phyloP scores from a whole-genome alignment of 1,140 invertebrate species.

The Drosophila sulfurigaster region DNA sequence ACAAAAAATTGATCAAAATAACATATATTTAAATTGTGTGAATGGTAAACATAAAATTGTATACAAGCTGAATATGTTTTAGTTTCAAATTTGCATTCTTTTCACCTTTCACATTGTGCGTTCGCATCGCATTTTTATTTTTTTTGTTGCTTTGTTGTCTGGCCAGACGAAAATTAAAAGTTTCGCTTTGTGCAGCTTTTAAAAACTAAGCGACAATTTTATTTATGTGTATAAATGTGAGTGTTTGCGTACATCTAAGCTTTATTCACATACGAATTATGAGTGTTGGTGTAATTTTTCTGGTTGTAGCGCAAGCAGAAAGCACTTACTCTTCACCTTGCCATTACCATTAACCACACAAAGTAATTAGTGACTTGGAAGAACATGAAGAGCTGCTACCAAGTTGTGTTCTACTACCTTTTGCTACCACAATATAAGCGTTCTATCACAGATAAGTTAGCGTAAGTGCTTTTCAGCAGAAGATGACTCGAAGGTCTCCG shows the following conservation, averaged over 20 bases:
- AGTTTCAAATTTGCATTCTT: neutral
- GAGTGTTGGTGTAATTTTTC: constrained; percentile 19
- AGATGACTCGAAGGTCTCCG: constrained; percentile 10
- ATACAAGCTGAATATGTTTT: neutral
- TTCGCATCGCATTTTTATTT: neutral
- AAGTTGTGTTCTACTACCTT: constrained; percentile 16
- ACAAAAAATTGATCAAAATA: too few species aligned
- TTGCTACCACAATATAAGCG: constrained; percentile 15
- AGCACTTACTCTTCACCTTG: constrained; percentile 37
- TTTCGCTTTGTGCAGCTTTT: constrained; percentile 50
- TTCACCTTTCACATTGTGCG: neutral
- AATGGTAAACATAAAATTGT: neutral
- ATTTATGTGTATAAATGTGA: constrained; percentile 34
- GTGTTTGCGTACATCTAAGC: neutral
- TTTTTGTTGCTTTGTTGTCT: constrained; percentile 27
- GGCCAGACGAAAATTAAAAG: constrained; percentile 61
- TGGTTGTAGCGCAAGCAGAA: constrained; percentile 6
- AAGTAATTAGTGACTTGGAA: constrained; percentile 70
- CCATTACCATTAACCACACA: constrained; percentile 49
- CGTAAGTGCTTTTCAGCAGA: constrained; percentile 35
- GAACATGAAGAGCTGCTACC: constrained; percentile 26
- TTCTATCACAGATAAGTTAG: constrained; percentile 5
- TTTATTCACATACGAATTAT: constrained; percentile 1
- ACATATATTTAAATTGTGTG: neutral
- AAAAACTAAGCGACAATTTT: constrained; percentile 45